These are phyloP conservation scores for Cryptoprocta ferox DNA, from an alignment of 2,797 vertebrate genomes.

Conservation along the genomic window DNA sequence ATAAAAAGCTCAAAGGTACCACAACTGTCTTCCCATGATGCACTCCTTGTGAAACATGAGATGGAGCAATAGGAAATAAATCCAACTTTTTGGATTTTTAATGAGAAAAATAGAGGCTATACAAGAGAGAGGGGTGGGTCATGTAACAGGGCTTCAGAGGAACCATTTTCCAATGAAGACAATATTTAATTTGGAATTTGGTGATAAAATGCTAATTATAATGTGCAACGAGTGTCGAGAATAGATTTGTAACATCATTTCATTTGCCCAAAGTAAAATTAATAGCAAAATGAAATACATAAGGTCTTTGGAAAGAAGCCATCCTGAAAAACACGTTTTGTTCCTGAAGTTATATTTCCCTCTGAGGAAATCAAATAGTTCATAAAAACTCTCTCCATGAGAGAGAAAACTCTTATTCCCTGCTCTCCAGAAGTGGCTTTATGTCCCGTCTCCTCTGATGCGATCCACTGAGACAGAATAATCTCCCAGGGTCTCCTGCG, in stretches of 20 bases:
- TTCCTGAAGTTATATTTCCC: constrained; percentile 53
- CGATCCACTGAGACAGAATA: accelerated
- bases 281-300: constrained; percentile 59
- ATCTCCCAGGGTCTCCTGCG: not conserved
- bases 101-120: not conserved
- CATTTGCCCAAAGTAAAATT: constrained; percentile 62
- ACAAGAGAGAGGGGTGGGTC: not conserved
- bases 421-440: not conserved
- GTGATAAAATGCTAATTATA: constrained; percentile 57
- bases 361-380: constrained; percentile 63
- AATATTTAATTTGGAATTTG: constrained; percentile 58
- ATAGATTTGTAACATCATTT: not conserved
- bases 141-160: not conserved
- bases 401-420: not conserved
- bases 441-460: accelerated
- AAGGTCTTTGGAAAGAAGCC: constrained; percentile 58
- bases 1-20: not conserved
- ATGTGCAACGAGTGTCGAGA: not conserved
- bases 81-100: not conserved
- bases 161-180: constrained; percentile 32
- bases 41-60: not conserved
- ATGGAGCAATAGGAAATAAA: not conserved
- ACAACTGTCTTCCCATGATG: not conserved
- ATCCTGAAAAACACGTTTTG: constrained; percentile 53
- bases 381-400: not conserved